phyloP scores from a whole-genome alignment of 2,113 vertebrate species.

The Solenodon paradoxus region DNA sequence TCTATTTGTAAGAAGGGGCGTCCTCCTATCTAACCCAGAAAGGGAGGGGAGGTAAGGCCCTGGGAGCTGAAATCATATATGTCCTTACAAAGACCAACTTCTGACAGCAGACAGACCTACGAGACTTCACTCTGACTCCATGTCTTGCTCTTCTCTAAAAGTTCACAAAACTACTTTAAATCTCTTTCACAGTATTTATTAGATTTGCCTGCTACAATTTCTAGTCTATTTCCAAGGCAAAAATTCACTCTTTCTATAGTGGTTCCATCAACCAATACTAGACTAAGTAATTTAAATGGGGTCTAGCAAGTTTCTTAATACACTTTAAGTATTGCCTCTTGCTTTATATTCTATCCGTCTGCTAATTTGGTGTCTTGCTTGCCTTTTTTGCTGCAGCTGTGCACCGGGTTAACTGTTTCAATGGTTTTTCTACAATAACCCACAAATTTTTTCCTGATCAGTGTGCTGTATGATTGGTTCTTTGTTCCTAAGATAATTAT shows the following conservation, averaged over 20 bases:
- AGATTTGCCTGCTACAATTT: slow-evolving; percentile 34
- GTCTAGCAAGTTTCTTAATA: slow-evolving; percentile 76
- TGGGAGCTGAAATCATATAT: neutral
- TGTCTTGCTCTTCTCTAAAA: neutral
- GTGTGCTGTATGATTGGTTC: slow-evolving; percentile 86
- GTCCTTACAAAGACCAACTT: neutral
- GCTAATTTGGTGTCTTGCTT: slow-evolving; percentile 82
- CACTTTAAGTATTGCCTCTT: slow-evolving; percentile 76
- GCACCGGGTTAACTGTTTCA: slow-evolving; percentile 83
- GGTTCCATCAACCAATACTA: slow-evolving; percentile 56
- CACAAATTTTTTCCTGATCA: slow-evolving; percentile 87
- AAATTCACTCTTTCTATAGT: slow-evolving; percentile 66
- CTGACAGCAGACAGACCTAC: neutral
- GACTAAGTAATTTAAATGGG: slow-evolving; percentile 73
- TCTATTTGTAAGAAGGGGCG: neutral
- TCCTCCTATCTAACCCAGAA: neutral
- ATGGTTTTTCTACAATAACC: slow-evolving; percentile 88
- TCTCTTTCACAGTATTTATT: slow-evolving; percentile 40
- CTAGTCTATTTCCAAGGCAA: slow-evolving; percentile 48
- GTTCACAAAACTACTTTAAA: slow-evolving; percentile 4
- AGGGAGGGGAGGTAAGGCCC: neutral
- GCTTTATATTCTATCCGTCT: slow-evolving; percentile 83
- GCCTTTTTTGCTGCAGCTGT: slow-evolving; percentile 85
- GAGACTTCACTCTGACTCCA: neutral
- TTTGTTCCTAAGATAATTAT: slow-evolving; percentile 87